These are phyloP conservation scores for Melinaea marsaeus DNA, from an alignment of 2,888 invertebrate genomes.

Conservation along the genomic window DNA sequence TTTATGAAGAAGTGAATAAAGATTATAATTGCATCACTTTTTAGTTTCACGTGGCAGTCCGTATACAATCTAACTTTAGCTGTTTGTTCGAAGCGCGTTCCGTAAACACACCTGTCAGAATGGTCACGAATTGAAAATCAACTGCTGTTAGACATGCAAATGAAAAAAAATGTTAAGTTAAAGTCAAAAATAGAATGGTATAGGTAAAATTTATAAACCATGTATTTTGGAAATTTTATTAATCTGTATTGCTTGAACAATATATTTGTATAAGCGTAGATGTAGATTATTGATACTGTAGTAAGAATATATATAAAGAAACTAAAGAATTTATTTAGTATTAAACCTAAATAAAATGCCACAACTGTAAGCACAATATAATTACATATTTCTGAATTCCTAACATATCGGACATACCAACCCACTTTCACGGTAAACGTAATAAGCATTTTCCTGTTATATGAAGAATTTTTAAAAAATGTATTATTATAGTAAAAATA, in stretches of 20 bases:
- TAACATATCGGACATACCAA: constrained; percentile 23
- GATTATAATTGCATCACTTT: constrained; percentile 12
- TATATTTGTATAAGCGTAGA: neutral
- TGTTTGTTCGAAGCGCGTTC: constrained; percentile 52
- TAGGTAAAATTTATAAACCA: neutral
- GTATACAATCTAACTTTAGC: constrained; percentile 57
- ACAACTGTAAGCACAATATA: constrained; percentile 21
- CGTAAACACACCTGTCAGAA: constrained; percentile 60
- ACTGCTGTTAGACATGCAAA: constrained; percentile 58
- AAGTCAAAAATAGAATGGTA: constrained; percentile 1
- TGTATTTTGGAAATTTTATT: constrained; percentile 3
- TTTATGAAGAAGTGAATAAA: constrained; percentile 10
- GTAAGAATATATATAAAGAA: too few relatives aligned
- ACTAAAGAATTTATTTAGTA: neutral
- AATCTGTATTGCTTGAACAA: constrained; percentile 11
- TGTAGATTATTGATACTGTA: too few relatives aligned
- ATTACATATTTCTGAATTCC: constrained; percentile 26
- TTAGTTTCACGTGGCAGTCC: constrained; percentile 11
- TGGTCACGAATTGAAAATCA: constrained; percentile 66
- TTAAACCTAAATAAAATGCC: neutral
- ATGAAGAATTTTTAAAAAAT: constrained; percentile 18
- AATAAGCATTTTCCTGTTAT: constrained; percentile 21
- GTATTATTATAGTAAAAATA: constrained; percentile 15
- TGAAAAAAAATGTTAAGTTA: constrained; percentile 30
- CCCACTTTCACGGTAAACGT: constrained; percentile 23